A percentile compares a stretch with the other conserved stretches of the same genome.
phyloP scores from a whole-genome alignment of 23 tunicate genomes.

The Botrylloides violaceus region DNA sequence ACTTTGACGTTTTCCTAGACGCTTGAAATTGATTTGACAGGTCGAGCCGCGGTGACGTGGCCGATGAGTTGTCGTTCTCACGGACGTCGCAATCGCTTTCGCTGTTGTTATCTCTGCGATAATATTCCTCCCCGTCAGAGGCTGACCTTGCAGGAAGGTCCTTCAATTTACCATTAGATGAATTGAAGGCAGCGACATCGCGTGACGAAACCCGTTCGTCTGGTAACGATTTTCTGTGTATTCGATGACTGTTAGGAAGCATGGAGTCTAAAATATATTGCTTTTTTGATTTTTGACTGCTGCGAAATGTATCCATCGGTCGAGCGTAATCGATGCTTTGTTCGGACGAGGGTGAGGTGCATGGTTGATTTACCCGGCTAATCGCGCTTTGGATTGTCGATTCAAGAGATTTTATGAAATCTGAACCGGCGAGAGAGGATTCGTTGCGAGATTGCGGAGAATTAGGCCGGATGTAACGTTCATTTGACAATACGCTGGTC shows the following conservation, averaged over 20 bases:
- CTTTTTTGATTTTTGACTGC: background rate
- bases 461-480: background rate
- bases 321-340: background rate
- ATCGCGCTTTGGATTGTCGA: slow-evolving; percentile 86
- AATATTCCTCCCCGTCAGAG: slow-evolving; percentile 17
- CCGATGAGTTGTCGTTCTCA: background rate
- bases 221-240: background rate
- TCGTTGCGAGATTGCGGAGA: background rate
- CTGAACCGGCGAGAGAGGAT: slow-evolving; percentile 11
- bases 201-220: background rate
- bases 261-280: background rate
- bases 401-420: slow-evolving; percentile 76
- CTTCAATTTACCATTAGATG: background rate
- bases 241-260: background rate
- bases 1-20: background rate
- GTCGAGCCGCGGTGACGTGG: slow-evolving; percentile 7
- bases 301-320: background rate
- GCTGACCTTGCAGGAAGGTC: background rate
- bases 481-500: background rate
- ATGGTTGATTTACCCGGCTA: slow-evolving; percentile 60
- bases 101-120: background rate
- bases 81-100: background rate
- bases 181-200: background rate
- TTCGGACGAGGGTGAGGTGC: background rate
- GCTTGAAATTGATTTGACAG: too few relatives aligned